Evolutionary conservation across 2,888 invertebrate species (phyloP).

Genomic region (Apotomis turbidana): DNA sequence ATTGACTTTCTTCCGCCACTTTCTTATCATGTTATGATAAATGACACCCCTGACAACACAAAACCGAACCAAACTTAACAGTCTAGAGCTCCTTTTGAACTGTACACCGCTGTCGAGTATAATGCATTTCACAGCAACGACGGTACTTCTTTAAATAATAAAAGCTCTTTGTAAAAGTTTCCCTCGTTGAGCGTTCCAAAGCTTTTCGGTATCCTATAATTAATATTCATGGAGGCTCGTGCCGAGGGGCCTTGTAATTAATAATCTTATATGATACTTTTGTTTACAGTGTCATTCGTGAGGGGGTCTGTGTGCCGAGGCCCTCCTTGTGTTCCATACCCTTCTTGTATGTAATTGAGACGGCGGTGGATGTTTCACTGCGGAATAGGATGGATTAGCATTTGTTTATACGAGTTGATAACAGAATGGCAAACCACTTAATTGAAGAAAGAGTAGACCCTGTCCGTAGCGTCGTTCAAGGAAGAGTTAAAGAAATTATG

Average conservation of each 20-base stretch:
- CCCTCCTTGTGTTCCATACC: slow-evolving; percentile 32
- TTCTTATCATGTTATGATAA: slow-evolving; percentile 81
- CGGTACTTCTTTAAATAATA: slow-evolving; percentile 82
- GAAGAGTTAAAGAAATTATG: too few relatives aligned
- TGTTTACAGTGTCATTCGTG: slow-evolving; percentile 82
- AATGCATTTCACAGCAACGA: slow-evolving; percentile 78
- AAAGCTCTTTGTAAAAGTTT: slow-evolving; percentile 84
- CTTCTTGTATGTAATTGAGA: slow-evolving; percentile 25
- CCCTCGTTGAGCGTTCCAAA: slow-evolving; percentile 83
- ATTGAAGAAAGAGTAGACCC: too few relatives aligned
- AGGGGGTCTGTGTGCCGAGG: slow-evolving; percentile 52
- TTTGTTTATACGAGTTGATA: too few relatives aligned
- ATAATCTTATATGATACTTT: slow-evolving; percentile 85
- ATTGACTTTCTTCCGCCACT: slow-evolving; percentile 83
- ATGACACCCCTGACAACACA: slow-evolving; percentile 55
- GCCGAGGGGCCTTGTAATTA: slow-evolving; percentile 82
- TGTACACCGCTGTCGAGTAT: slow-evolving; percentile 57
- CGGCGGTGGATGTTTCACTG: slow-evolving; percentile 4
- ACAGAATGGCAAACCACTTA: too few relatives aligned
- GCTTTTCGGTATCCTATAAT: slow-evolving; percentile 83
- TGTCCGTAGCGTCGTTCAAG: too few relatives aligned
- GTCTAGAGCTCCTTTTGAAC: slow-evolving; percentile 55
- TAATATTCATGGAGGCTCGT: slow-evolving; percentile 83
- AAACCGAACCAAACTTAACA: slow-evolving; percentile 49
- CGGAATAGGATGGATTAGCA: not conserved